phyloP scores from a whole-genome alignment of 2,113 vertebrate species.

The Saccopteryx leptura region DNA sequence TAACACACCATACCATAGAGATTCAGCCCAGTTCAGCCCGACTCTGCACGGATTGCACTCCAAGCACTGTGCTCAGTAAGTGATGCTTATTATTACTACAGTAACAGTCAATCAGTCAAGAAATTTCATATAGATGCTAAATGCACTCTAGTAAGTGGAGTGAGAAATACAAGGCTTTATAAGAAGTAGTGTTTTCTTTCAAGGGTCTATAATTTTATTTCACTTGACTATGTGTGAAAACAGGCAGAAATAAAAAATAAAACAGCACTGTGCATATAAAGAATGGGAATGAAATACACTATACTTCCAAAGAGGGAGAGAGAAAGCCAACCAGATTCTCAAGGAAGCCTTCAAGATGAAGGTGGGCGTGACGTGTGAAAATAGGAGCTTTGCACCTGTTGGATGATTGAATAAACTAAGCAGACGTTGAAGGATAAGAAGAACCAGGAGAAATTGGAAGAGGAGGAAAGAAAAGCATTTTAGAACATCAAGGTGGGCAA shows the following conservation, averaged over 20 bases:
- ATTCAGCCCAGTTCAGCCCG: neutral
- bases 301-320: neutral
- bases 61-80: neutral
- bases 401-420: neutral
- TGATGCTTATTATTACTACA: neutral
- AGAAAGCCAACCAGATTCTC: neutral
- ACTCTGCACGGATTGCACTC: neutral
- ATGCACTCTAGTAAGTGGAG: neutral
- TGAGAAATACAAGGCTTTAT: constrained; percentile 42
- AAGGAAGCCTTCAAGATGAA: neutral
- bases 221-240: neutral
- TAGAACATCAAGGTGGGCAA: neutral
- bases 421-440: neutral
- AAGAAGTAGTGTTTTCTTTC: constrained; percentile 45
- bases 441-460: neutral
- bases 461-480: constrained; percentile 8
- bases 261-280: neutral
- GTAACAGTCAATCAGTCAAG: constrained; percentile 16
- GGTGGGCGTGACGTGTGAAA: neutral
- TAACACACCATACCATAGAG: neutral
- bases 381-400: neutral
- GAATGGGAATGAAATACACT: neutral
- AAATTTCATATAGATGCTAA: constrained; percentile 39
- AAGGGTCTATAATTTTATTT: neutral
- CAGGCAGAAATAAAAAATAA: neutral